These are phyloP conservation scores for Meteorus cinctellus DNA, from an alignment of 2,888 invertebrate species.

Conservation along the genomic window DNA sequence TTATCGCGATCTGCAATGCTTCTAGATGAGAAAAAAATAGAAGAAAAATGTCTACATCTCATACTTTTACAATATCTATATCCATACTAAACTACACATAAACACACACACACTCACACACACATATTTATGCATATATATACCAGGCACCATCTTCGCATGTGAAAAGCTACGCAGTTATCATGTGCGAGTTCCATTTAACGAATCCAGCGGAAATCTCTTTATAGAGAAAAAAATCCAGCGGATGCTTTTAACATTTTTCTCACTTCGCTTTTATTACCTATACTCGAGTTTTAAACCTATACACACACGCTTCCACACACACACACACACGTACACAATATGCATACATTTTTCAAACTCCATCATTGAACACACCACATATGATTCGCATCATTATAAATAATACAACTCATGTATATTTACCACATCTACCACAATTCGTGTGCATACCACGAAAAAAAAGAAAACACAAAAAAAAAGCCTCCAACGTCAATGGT, in stretches of 20 bases:
- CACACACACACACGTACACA: neutral
- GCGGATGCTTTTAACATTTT: conserved; percentile 39
- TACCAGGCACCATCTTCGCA: neutral
- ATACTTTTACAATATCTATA: neutral
- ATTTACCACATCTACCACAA: neutral
- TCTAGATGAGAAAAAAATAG: neutral
- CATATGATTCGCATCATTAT: neutral
- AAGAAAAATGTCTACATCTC: conserved; percentile 14
- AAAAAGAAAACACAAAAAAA: neutral
- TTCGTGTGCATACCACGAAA: neutral
- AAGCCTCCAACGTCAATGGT: neutral
- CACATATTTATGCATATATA: neutral
- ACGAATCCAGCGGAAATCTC: conserved; percentile 28
- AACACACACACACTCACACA: neutral
- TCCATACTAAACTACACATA: neutral
- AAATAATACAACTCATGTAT: neutral
- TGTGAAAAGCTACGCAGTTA: conserved; percentile 23
- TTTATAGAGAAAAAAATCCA: conserved; percentile 13
- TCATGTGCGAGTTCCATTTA: conserved; percentile 28
- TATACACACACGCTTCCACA: neutral
- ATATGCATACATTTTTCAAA: conserved; percentile 7
- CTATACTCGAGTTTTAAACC: conserved; percentile 5
- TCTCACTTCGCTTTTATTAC: conserved; percentile 28
- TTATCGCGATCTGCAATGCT: conserved; percentile 49
- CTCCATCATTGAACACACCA: conserved; percentile 17